Percentiles rank a stretch among this genome's conserved stretches.
Conservation (phyloP, 1,140 invertebrate species). For the Zaprionus tsacasi region DNA sequence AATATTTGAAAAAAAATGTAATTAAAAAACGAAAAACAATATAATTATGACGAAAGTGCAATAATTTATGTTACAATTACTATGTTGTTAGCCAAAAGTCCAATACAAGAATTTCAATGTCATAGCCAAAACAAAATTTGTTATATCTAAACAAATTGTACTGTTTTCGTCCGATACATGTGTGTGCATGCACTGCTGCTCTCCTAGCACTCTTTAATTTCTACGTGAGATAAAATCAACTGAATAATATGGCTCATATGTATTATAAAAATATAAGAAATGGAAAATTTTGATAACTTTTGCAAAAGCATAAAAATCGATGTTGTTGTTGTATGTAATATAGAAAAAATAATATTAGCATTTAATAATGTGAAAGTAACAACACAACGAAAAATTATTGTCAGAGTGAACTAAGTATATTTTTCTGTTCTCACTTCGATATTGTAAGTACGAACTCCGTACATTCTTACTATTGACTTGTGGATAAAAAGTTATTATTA, state of each 20-base stretch:
- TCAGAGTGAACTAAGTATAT: not conserved
- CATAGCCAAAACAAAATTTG: slow-evolving; percentile 44
- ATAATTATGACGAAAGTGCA: not conserved
- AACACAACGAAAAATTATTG: not conserved
- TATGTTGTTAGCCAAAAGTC: slow-evolving; percentile 26
- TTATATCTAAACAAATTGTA: slow-evolving; percentile 24
- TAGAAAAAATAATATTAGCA: not conserved
- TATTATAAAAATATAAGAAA: slow-evolving; percentile 1
- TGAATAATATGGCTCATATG: slow-evolving; percentile 13
- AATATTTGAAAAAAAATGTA: slow-evolving; percentile 14
- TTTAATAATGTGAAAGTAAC: not conserved
- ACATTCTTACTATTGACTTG: no score
- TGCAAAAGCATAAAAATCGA: slow-evolving; percentile 1
- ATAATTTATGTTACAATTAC: slow-evolving; percentile 22
- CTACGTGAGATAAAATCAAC: not conserved
- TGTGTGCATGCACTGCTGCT: slow-evolving; percentile 11
- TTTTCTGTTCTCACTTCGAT: not conserved
- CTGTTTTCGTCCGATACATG: slow-evolving; percentile 1
- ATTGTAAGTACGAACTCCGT: no score
- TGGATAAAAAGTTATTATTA: no score
- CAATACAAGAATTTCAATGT: slow-evolving; percentile 41
- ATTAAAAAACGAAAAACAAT: slow-evolving; percentile 19
- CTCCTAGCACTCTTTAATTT: slow-evolving; percentile 2
- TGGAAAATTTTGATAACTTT: slow-evolving; percentile 27
- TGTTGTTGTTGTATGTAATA: not conserved